A percentile compares a stretch with the other conserved stretches of the same genome.
Evolutionary conservation across 2,888 invertebrate genomes (phyloP).

Genomic region (Nomada ferruginata): DNA sequence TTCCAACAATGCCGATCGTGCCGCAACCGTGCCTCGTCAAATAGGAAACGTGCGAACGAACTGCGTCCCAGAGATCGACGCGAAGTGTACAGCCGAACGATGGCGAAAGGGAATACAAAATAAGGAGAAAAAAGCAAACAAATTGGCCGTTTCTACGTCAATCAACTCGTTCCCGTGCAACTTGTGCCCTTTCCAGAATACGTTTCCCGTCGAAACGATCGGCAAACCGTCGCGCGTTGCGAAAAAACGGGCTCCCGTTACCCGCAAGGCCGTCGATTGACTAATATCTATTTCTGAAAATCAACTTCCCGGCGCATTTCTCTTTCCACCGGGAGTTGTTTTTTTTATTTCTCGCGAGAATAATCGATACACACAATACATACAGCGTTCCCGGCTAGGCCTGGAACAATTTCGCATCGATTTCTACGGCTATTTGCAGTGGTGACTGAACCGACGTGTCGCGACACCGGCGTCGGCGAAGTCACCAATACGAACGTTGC

Average conservation of each 20-base stretch:
- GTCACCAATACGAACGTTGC: conserved; percentile 30
- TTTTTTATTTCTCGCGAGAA: neutral
- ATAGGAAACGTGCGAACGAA: neutral
- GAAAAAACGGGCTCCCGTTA: conserved; percentile 4
- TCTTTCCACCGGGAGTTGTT: neutral
- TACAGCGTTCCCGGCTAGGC: neutral
- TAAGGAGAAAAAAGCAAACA: neutral
- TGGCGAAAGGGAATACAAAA: neutral
- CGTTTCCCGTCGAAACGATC: conserved; percentile 5
- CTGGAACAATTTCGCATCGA: conserved; percentile 32
- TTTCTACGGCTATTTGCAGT: conserved; percentile 71
- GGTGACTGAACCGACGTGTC: conserved; percentile 69
- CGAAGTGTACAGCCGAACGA: no score
- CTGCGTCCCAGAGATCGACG: neutral
- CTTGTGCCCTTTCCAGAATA: neutral
- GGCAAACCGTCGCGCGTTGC: neutral
- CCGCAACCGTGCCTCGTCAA: neutral
- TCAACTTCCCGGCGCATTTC: conserved; percentile 1
- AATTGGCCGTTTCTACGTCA: conserved; percentile 1
- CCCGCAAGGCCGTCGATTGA: conserved; percentile 9
- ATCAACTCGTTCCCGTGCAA: conserved; percentile 3
- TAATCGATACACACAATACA: neutral
- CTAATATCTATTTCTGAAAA: conserved; percentile 29
- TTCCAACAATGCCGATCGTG: neutral
- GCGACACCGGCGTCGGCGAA: conserved; percentile 30